phyloP scores from a whole-genome alignment of 2,113 vertebrate genomes.

The Recurvirostra avosetta region DNA sequence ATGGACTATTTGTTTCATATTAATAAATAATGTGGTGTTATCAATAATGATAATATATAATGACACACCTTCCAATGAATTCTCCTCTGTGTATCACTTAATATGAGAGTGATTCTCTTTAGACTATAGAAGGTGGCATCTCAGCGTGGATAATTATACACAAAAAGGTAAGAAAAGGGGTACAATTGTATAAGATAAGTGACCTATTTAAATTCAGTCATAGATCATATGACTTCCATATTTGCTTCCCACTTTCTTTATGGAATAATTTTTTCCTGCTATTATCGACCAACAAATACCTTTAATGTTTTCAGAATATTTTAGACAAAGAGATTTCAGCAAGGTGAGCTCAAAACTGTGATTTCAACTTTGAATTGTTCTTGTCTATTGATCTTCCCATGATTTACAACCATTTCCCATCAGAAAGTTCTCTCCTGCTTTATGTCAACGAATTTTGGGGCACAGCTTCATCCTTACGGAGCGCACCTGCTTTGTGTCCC shows the following conservation, averaged over 20 bases:
- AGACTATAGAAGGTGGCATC: background rate
- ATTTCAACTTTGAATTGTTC: background rate
- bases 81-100: background rate
- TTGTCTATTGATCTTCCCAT: background rate
- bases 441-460: background rate
- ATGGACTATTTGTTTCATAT: background rate
- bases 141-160: background rate
- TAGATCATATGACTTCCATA: background rate
- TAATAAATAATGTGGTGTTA: background rate
- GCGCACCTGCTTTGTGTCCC: conserved; percentile 29
- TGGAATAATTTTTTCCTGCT: background rate
- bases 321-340: background rate
- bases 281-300: background rate
- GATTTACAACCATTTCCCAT: conserved; percentile 31
- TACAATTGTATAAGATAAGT: background rate
- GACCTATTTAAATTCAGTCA: background rate
- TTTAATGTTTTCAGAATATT: background rate
- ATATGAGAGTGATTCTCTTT: background rate
- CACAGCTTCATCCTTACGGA: background rate
- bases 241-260: background rate
- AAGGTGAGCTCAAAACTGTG: background rate
- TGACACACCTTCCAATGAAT: background rate
- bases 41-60: background rate
- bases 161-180: background rate
- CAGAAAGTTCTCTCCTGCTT: conserved; percentile 19